Percentiles rank a stretch among this genome's conserved stretches.
Conservation (phyloP, 2,888 invertebrate species). For the Dicyrtoma fusca region DNA sequence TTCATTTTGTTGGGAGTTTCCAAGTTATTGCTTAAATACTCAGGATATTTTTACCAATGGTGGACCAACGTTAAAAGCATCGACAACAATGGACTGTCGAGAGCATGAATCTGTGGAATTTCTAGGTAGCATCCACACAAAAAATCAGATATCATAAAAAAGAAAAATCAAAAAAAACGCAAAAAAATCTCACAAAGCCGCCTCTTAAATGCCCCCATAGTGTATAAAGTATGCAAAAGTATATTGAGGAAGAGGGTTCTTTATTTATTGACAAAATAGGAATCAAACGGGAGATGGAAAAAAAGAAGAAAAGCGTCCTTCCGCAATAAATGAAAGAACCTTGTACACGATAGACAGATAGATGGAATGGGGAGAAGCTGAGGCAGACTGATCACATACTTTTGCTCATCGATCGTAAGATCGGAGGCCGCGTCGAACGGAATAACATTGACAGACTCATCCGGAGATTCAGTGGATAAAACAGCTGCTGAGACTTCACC, state of each 20-base stretch:
- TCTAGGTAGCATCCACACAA: not conserved
- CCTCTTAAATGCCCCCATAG: too few species aligned
- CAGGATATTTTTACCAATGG: too few species aligned
- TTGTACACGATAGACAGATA: constrained; percentile 18
- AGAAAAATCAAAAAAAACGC: constrained; percentile 9
- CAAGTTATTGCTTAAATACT: too few species aligned
- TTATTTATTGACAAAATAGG: constrained; percentile 23
- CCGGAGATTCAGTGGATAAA: constrained; percentile 43
- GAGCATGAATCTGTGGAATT: too few species aligned
- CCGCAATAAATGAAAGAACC: constrained; percentile 37
- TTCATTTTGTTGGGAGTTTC: too few species aligned
- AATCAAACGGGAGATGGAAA: constrained; percentile 12
- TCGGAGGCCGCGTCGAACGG: constrained; percentile 88
- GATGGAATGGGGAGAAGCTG: not conserved
- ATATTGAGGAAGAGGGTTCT: constrained; percentile 2
- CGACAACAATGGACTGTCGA: too few species aligned
- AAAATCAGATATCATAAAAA: constrained; percentile 1
- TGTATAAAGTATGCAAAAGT: too few species aligned
- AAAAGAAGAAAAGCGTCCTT: constrained; percentile 24
- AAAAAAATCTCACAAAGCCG: constrained; percentile 3
- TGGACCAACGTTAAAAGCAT: not conserved
- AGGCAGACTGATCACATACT: constrained; percentile 64
- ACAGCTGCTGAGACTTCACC: constrained; percentile 43
- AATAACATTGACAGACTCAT: constrained; percentile 66
- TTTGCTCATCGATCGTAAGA: constrained; percentile 83